These are phyloP conservation scores for Esox masquinongy DNA, from an alignment of 2,797 vertebrate species.

Conservation along the genomic window DNA sequence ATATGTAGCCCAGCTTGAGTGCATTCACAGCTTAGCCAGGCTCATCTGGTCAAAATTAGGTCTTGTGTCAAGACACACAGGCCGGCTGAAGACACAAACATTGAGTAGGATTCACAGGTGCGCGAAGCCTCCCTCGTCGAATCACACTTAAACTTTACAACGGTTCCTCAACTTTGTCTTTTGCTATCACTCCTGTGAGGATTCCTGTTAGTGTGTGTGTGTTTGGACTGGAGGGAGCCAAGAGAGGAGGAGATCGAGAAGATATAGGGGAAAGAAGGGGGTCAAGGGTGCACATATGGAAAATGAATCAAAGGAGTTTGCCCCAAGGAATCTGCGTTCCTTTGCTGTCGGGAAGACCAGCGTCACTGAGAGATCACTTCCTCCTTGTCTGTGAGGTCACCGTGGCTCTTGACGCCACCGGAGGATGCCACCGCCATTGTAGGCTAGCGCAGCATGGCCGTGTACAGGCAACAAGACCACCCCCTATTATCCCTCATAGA, in stretches of 20 bases:
- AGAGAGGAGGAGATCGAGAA: conserved; percentile 13
- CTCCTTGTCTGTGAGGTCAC: conserved; percentile 69
- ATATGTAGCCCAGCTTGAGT: conserved; percentile 45
- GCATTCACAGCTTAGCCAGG: conserved; percentile 45
- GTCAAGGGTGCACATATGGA: conserved; percentile 77
- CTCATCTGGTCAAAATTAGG: conserved; percentile 66
- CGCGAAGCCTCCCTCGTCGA: conserved; percentile 29
- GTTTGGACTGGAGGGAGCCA: conserved; percentile 36
- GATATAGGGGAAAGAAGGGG: conserved; percentile 38
- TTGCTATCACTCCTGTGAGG: conserved; percentile 38
- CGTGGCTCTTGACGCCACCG: conserved; percentile 37
- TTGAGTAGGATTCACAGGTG: conserved; percentile 56
- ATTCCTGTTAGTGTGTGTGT: conserved; percentile 37
- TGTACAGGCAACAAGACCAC: conserved; percentile 56
- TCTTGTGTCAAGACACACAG: not conserved
- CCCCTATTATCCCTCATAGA: not conserved
- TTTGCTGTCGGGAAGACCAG: conserved; percentile 64
- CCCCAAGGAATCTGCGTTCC: conserved; percentile 54
- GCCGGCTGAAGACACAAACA: conserved; percentile 34
- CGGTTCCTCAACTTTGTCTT: conserved; percentile 14
- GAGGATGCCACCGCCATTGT: conserved; percentile 38
- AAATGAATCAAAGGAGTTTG: conserved; percentile 64
- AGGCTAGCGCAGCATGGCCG: conserved; percentile 47
- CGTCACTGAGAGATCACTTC: conserved; percentile 75
- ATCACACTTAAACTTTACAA: conserved; percentile 42